A percentile compares a stretch with the other conserved stretches of the same genome.
Evolutionary conservation across 1,140 invertebrate species (phyloP).

Genomic region (Apis laboriosa): DNA sequence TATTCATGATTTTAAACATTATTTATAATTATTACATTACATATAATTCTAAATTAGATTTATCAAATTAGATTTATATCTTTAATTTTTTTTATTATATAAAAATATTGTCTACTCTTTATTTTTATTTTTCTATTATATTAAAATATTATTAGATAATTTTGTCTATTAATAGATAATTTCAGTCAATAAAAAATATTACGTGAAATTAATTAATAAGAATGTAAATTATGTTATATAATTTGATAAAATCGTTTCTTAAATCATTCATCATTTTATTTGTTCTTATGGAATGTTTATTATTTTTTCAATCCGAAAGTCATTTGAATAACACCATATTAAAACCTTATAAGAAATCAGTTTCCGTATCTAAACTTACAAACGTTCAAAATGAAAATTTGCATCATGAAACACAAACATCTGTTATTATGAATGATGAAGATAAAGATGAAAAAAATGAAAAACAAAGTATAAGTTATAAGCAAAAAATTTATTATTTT

Average conservation of each 20-base stretch:
- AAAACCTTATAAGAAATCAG: not conserved
- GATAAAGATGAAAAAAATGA: not conserved
- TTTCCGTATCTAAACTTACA: not conserved
- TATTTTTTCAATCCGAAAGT: not conserved
- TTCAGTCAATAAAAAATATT: not conserved
- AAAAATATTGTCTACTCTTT: not conserved
- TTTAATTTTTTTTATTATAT: not conserved
- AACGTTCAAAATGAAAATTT: not conserved
- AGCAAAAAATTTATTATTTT: not conserved
- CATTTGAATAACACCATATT: not conserved
- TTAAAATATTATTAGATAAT: not conserved
- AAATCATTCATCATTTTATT: slow-evolving; percentile 10
- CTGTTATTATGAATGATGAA: too few relatives aligned
- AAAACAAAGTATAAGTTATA: not conserved
- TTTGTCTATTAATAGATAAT: not conserved
- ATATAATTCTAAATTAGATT: not conserved
- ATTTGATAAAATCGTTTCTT: not conserved
- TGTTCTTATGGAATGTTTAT: slow-evolving; percentile 1
- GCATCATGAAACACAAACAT: too few relatives aligned
- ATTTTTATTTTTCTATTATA: not conserved
- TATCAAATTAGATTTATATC: not conserved
- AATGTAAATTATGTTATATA: not conserved
- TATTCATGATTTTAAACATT: too few relatives aligned
- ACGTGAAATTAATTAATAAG: not conserved
- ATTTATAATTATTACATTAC: too few relatives aligned